A percentile compares a stretch with the other conserved stretches of the same genome.
Evolutionary conservation across 2,797 vertebrate species (phyloP).

Genomic region (Tapera naevia): DNA sequence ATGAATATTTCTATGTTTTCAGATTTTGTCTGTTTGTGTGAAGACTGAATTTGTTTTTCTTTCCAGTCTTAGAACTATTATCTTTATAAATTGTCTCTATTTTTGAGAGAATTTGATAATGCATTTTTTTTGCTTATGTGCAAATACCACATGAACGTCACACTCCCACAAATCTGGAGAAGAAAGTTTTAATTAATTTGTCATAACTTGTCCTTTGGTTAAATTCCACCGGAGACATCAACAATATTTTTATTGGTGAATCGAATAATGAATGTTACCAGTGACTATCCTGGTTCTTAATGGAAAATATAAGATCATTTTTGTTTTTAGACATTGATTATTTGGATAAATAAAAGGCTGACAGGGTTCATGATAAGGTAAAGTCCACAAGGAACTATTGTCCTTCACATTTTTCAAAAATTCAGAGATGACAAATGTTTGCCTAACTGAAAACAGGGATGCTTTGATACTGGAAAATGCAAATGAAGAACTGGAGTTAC

Average conservation of each 20-base stretch:
- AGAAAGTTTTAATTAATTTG: neutral
- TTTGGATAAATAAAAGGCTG: neutral
- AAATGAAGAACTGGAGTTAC: neutral
- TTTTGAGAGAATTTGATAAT: neutral
- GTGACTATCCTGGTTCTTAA: neutral
- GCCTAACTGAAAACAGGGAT: neutral
- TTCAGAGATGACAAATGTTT: neutral
- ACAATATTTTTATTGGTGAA: neutral
- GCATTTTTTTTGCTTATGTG: neutral
- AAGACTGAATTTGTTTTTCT: neutral
- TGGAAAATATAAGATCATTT: neutral
- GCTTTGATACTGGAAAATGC: neutral
- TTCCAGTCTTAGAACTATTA: neutral
- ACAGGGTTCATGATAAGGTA: neutral
- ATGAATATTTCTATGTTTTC: neutral
- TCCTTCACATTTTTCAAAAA: neutral
- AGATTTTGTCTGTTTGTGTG: fast-evolving
- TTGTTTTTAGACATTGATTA: neutral
- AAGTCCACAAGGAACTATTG: neutral
- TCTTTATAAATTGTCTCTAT: neutral
- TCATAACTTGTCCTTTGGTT: neutral
- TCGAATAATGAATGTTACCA: neutral
- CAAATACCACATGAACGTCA: neutral
- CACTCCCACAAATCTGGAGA: neutral
- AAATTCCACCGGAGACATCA: neutral